Percentiles rank a stretch among this genome's conserved stretches.
These are phyloP conservation scores for Apaloderma vittatum DNA, from an alignment of 2,113 vertebrate genomes.

Conservation along the genomic window DNA sequence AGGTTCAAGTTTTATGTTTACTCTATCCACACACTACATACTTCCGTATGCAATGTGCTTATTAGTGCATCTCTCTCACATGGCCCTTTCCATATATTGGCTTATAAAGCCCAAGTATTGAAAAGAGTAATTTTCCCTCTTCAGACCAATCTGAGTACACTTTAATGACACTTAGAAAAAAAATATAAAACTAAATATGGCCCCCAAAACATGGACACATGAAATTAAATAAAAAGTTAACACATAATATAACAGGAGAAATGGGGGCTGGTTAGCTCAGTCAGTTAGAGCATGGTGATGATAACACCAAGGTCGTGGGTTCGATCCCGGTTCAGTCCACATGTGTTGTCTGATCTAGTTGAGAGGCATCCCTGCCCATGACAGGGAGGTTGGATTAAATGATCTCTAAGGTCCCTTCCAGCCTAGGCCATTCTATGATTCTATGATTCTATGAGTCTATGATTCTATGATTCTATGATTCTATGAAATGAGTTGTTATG, in stretches of 20 bases:
- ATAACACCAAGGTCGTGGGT: too few relatives aligned
- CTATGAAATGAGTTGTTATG: not conserved
- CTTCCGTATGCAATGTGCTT: not conserved
- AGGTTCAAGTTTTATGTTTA: not conserved
- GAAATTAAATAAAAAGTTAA: not conserved
- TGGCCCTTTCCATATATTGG: not conserved
- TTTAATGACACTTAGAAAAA: not conserved
- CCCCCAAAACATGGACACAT: not conserved
- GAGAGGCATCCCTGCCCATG: too few relatives aligned
- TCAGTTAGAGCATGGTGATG: too few relatives aligned
- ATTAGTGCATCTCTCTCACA: not conserved
- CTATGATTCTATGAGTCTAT: too few relatives aligned
- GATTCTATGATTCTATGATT: too few relatives aligned
- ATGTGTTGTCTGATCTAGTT: too few relatives aligned
- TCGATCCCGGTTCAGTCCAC: too few relatives aligned
- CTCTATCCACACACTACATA: rapidly evolving
- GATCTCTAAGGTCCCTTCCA: too few relatives aligned
- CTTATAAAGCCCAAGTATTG: not conserved
- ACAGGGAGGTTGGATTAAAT: too few relatives aligned
- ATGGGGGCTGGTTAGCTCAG: too few relatives aligned
- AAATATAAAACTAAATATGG: not conserved
- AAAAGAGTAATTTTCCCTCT: not conserved
- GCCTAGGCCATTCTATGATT: too few relatives aligned
- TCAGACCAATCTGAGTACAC: not conserved
- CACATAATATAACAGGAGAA: not conserved